Percentiles rank a stretch among this genome's conserved stretches.
These are phyloP conservation scores for Lichenostomus cassidix DNA, from an alignment of 2,113 vertebrate genomes.

Conservation along the genomic window DNA sequence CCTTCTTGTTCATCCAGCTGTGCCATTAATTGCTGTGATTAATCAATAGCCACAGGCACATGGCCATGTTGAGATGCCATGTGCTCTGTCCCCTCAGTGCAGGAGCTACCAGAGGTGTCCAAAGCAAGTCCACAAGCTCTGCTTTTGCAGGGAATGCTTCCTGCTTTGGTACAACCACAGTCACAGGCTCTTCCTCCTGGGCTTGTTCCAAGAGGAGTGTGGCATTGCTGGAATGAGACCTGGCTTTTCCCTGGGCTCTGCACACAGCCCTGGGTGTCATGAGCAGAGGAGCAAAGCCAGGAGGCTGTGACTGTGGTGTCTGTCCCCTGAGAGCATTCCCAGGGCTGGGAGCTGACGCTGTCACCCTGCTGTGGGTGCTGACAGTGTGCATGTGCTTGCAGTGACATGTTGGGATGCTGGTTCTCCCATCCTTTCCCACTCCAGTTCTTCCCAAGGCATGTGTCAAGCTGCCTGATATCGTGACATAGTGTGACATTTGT, in stretches of 20 bases:
- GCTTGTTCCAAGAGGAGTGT: not conserved
- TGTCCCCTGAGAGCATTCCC: not conserved
- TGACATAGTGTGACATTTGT: fast-evolving
- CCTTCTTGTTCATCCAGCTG: not conserved
- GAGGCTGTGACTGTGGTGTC: not conserved
- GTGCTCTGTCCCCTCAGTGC: not conserved
- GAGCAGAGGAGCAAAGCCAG: not conserved
- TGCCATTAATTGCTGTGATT: not conserved
- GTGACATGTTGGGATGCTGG: not conserved
- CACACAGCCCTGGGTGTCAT: not conserved
- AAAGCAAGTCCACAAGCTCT: fast-evolving
- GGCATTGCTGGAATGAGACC: not conserved
- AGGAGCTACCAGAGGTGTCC: not conserved
- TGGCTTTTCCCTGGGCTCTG: not conserved
- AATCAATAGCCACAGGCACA: not conserved
- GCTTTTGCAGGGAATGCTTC: not conserved
- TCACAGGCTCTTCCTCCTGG: not conserved
- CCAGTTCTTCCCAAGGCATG: not conserved
- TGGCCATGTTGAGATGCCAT: not conserved
- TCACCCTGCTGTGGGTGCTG: not conserved
- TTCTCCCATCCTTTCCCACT: not conserved
- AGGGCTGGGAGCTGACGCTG: not conserved
- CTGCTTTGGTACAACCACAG: fast-evolving
- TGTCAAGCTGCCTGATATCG: fast-evolving
- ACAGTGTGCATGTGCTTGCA: not conserved